These are phyloP conservation scores for Metopia argyrocephala DNA, from an alignment of 2,888 invertebrate species.

Conservation along the genomic window DNA sequence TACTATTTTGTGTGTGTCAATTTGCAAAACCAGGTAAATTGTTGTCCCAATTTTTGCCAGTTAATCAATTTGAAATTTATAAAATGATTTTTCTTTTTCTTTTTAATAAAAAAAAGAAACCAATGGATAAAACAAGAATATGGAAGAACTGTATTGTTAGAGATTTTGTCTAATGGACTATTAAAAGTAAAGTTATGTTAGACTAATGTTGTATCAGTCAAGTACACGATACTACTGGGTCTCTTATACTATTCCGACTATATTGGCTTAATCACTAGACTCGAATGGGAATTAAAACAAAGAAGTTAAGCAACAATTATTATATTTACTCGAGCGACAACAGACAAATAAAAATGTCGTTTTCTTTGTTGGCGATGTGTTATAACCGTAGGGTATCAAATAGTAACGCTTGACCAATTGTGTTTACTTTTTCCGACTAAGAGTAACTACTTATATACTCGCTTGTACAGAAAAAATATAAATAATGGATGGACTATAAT, in stretches of 20 bases:
- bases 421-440: too few species aligned
- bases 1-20: too few species aligned
- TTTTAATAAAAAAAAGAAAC: neutral
- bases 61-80: neutral
- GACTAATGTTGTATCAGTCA: neutral
- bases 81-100: neutral
- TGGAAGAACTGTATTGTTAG: neutral
- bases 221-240: neutral
- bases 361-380: too few species aligned
- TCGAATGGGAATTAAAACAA: neutral
- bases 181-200: neutral
- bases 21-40: constrained; percentile 14
- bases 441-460: too few species aligned
- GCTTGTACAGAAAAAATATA: too few species aligned
- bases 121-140: neutral
- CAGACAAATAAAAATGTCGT: too few species aligned
- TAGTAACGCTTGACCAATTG: too few species aligned
- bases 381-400: too few species aligned
- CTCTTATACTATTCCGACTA: neutral
- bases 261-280: too few species aligned
- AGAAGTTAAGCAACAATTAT: too few species aligned
- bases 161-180: neutral
- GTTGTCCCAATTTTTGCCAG: neutral
- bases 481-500: too few species aligned
- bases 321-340: too few species aligned